Conservation (phyloP, 2,797 vertebrate species). For the Enteromius unitaeniatus region DNA sequence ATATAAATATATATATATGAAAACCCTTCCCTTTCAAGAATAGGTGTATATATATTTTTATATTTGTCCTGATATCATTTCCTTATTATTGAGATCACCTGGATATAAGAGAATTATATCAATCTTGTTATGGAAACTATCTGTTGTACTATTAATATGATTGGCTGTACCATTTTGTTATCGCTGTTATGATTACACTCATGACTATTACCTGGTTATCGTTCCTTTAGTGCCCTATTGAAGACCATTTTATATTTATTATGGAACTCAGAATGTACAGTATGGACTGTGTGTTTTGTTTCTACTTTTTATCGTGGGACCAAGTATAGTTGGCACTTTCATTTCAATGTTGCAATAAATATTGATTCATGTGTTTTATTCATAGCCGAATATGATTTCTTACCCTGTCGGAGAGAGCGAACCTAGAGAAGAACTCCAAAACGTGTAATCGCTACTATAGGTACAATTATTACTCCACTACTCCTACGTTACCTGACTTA, state of each 20-base stretch:
- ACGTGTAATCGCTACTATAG: constrained; percentile 62
- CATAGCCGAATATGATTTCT: constrained; percentile 57
- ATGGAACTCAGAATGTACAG: constrained; percentile 83
- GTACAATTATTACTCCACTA: constrained; percentile 38
- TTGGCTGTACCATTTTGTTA: constrained; percentile 64
- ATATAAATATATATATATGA: constrained; percentile 40
- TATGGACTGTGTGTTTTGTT: constrained; percentile 71
- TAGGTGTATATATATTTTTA: constrained; percentile 76
- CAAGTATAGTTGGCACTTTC: constrained; percentile 79
- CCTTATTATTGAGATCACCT: constrained; percentile 51
- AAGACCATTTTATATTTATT: constrained; percentile 78
- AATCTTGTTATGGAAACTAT: constrained; percentile 47
- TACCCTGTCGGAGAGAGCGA: constrained; percentile 55
- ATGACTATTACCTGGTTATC: constrained; percentile 48
- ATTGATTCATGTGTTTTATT: constrained; percentile 62
- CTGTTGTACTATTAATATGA: constrained; percentile 59
- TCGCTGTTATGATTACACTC: constrained; percentile 57
- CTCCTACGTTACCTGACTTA: constrained; percentile 47
- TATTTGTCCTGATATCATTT: constrained; percentile 75
- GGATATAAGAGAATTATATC: constrained; percentile 48
- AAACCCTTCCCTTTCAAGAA: constrained; percentile 60
- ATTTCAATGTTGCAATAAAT: constrained; percentile 74
- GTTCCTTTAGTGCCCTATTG: constrained; percentile 65
- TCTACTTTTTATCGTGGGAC: constrained; percentile 73
- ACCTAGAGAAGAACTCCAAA: constrained; percentile 58